Evolutionary conservation across 1,140 invertebrate species (phyloP), one percentile per base, ranked within the genome.

Genomic region (Cherax destructor): DNA sequence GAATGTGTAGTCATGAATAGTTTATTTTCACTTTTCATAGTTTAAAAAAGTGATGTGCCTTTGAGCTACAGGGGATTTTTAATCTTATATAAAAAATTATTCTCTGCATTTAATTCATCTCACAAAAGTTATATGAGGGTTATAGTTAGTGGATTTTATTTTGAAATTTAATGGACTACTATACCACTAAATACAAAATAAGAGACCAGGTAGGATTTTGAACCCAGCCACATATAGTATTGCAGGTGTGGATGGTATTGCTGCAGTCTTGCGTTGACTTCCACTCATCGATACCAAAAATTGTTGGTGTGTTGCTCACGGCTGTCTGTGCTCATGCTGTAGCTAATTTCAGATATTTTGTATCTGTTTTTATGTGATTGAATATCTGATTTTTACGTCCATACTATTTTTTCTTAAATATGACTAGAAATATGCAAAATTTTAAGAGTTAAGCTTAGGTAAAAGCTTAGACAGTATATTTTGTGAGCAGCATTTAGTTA

Each of bases 211-310:
- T n/a, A 74, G 69, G 69, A 7, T 30, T 74, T 30, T 21, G 69
- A 30, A 30, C 69, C 69, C 69, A 74, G 24, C 69, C 69, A 74
- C 69, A 21, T 65, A 49, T 50, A 56, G 77, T 84, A 79, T 86
- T 65, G 52, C 83, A 86, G 49, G 83, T 74, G 83, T 91, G 83
- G 83, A 61, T 47, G 81, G 74, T 91, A 83, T 79, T 78, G 74
- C 76, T 86, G 89, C 83, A 80, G 21, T 84, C 89, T 79, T 85
- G 89, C 83, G 89, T 91, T 86, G 41, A 91, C 74, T 79, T 85
- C 89, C 83, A 83, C 61, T 85, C 83, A 86, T 85, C 77, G 83
- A 91, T 91, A 91, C 89, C 89, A 91, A 91, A 91, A 91, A 91
- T 56, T 86, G 56, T 91, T 88, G 74, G 30, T 85, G 24, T 85